Conservation (phyloP, 2,888 invertebrate genomes). For the Epirrhoe alternata region DNA sequence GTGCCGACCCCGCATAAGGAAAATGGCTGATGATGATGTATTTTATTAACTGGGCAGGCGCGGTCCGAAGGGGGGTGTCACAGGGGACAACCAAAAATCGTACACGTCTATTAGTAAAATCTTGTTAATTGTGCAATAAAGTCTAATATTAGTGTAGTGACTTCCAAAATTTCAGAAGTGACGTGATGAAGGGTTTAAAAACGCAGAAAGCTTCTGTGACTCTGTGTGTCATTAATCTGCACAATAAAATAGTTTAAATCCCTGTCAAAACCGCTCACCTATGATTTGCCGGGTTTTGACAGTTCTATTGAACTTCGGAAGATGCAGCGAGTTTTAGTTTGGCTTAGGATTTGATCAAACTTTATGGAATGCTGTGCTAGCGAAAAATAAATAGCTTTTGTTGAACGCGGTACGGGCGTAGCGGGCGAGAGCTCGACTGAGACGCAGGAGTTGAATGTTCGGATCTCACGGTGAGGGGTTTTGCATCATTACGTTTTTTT, state of each 20-base stretch:
- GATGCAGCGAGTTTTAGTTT: conserved; percentile 29
- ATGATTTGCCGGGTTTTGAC: conserved; percentile 56
- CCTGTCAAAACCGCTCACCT: conserved; percentile 54
- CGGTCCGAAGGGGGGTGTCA: too few relatives aligned
- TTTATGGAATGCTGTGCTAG: conserved; percentile 23
- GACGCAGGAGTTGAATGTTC: neutral
- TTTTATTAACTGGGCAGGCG: too few relatives aligned
- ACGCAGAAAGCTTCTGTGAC: too few relatives aligned
- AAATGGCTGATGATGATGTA: too few relatives aligned
- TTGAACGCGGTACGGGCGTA: neutral
- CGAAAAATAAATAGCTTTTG: conserved; percentile 7
- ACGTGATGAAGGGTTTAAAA: too few relatives aligned
- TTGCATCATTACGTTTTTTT: neutral
- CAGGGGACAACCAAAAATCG: too few relatives aligned
- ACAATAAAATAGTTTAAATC: conserved; percentile 62
- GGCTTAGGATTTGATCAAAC: conserved; percentile 32
- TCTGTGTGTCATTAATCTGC: conserved; percentile 20
- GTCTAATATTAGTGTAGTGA: too few relatives aligned
- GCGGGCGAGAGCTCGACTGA: neutral
- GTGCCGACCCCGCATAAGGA: too few relatives aligned
- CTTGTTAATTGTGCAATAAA: too few relatives aligned
- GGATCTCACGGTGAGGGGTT: neutral
- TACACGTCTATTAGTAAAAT: too few relatives aligned
- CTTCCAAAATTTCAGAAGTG: too few relatives aligned
- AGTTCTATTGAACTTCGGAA: conserved; percentile 29